Evolutionary conservation across 1,140 invertebrate genomes (phyloP).

Genomic region (Dendrolimus punctatus): DNA sequence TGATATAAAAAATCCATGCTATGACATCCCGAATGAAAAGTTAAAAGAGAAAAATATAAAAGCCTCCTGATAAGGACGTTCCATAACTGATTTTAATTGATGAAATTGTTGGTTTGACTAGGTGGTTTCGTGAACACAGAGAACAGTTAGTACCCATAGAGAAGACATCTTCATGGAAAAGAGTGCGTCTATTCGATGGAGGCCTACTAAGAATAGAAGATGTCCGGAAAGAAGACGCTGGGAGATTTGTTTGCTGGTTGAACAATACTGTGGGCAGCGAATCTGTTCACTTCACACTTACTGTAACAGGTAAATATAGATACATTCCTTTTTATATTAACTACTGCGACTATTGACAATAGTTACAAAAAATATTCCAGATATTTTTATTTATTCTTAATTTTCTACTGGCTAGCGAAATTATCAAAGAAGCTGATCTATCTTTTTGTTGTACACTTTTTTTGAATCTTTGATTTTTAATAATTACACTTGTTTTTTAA

Average conservation of each 20-base stretch:
- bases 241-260: conserved; percentile 88
- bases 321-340: not conserved
- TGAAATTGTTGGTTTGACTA: conserved; percentile 19
- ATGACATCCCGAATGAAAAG: not conserved
- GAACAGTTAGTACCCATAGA: conserved; percentile 77
- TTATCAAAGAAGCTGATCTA: too few species aligned
- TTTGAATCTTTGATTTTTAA: too few species aligned
- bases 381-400: too few species aligned
- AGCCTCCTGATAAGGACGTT: too few species aligned
- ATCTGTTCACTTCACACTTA: conserved; percentile 84
- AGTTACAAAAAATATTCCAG: too few species aligned
- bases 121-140: conserved; percentile 80
- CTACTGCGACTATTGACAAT: too few species aligned
- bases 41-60: too few species aligned
- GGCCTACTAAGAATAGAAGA: conserved; percentile 77
- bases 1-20: not conserved
- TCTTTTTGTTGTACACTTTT: too few species aligned
- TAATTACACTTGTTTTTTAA: too few species aligned
- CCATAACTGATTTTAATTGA: too few species aligned
- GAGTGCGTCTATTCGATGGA: conserved; percentile 49
- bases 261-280: conserved; percentile 91
- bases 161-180: conserved; percentile 73
- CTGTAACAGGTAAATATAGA: conserved; percentile 73
- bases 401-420: too few species aligned
- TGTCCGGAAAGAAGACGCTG: conserved; percentile 83